Conservation (phyloP, 2,888 invertebrate species). For the Fragum whitleyi region DNA sequence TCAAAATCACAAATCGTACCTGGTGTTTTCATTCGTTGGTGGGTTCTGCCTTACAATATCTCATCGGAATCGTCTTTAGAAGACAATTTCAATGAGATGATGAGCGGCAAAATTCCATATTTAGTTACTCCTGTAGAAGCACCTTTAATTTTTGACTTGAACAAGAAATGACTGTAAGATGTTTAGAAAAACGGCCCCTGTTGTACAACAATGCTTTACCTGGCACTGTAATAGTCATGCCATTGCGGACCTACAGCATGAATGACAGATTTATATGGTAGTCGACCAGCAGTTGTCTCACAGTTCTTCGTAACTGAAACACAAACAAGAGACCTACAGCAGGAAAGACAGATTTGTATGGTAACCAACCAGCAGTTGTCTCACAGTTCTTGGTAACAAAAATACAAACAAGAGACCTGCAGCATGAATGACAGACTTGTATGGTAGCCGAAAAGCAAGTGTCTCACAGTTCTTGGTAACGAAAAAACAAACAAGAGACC, state of each 20-base stretch:
- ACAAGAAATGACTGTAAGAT: too few species aligned
- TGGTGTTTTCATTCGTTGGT: too few species aligned
- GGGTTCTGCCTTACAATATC: too few species aligned
- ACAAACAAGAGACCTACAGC: neutral
- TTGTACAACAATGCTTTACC: too few species aligned
- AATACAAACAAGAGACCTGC: neutral
- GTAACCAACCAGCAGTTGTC: conserved; percentile 54
- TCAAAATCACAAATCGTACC: too few species aligned
- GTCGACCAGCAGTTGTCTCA: conserved; percentile 51
- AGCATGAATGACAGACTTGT: conserved; percentile 52
- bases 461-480: conserved; percentile 48
- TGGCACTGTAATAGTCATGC: conserved; percentile 28
- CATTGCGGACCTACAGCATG: conserved; percentile 69
- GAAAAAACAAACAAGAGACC: neutral
- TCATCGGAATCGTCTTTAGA: too few species aligned
- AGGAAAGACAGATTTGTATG: conserved; percentile 34
- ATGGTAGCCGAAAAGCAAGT: conserved; percentile 48
- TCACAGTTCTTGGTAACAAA: conserved; percentile 39
- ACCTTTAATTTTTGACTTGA: too few species aligned
- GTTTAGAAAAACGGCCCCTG: too few species aligned
- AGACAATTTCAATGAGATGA: too few species aligned
- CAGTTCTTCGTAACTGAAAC: conserved; percentile 38
- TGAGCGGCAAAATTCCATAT: too few species aligned
- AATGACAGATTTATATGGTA: conserved; percentile 55
- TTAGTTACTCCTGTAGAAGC: too few species aligned